Conservation (phyloP, 2,113 vertebrate genomes). For the Ginglymostoma cirratum region DNA sequence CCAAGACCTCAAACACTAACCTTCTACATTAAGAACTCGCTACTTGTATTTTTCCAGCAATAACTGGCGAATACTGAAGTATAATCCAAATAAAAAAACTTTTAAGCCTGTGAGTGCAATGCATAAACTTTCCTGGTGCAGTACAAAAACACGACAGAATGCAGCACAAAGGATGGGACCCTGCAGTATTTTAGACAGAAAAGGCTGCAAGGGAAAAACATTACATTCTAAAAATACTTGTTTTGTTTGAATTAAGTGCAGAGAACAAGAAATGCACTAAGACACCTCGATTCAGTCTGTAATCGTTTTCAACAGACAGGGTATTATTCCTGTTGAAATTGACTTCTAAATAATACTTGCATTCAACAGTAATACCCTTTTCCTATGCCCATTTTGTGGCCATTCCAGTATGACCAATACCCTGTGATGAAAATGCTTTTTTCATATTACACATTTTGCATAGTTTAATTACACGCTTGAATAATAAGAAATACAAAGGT, state of each 20-base stretch:
- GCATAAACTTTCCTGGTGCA: background rate
- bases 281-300: background rate
- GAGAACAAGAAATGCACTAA: background rate
- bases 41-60: background rate
- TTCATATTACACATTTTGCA: background rate
- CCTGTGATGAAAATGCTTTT: background rate
- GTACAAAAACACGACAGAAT: background rate
- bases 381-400: slow-evolving; percentile 5
- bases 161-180: background rate
- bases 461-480: slow-evolving; percentile 13
- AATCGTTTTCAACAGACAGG: background rate
- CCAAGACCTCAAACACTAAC: no score
- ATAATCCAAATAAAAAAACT: no score
- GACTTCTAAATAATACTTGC: background rate
- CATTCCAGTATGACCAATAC: slow-evolving; percentile 14
- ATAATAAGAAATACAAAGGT: background rate
- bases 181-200: background rate
- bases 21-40: no score
- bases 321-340: background rate
- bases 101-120: background rate
- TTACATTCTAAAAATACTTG: background rate
- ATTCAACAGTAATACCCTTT: background rate
- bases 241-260: background rate
- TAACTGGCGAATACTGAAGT: no score
- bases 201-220: background rate